These are phyloP conservation scores for Stegodyphus dumicola DNA, from an alignment of 1,140 invertebrate genomes.

Conservation along the genomic window DNA sequence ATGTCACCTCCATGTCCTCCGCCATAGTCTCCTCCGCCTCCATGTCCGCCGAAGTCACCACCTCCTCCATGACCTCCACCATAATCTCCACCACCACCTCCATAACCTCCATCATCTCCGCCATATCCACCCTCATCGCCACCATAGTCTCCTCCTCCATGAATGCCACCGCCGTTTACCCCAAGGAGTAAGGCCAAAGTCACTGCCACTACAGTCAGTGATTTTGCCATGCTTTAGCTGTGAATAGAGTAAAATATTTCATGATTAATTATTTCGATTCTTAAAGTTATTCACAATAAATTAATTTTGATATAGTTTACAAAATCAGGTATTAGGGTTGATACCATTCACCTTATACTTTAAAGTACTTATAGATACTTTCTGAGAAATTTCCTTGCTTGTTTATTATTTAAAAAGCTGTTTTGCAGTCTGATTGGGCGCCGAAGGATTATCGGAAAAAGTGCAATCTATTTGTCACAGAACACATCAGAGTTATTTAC, in stretches of 20 bases:
- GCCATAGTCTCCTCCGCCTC: constrained; percentile 4
- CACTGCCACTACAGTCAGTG: constrained; percentile 51
- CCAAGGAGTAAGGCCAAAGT: constrained; percentile 41
- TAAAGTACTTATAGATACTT: not conserved
- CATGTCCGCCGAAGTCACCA: not conserved
- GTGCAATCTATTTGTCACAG: too few species aligned
- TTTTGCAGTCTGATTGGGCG: too few species aligned
- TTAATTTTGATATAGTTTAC: not conserved
- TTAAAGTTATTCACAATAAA: not conserved
- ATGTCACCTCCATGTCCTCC: not conserved
- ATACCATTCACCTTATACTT: not conserved
- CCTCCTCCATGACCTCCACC: constrained; percentile 5
- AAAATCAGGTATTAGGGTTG: not conserved
- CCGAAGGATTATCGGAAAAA: too few species aligned
- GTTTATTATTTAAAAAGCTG: not conserved
- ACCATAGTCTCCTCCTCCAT: constrained; percentile 4
- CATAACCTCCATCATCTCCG: constrained; percentile 1
- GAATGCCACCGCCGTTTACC: not conserved
- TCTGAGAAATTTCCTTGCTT: not conserved
- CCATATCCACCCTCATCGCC: not conserved
- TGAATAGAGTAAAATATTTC: not conserved
- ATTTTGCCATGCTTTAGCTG: constrained; percentile 53
- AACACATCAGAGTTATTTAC: too few species aligned
- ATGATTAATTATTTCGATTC: too few species aligned
- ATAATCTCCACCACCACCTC: constrained; percentile 2